Evolutionary conservation across 1,140 invertebrate species (phyloP), one percentile per base, ranked within the genome.

Genomic region (Drosophila subobscura): DNA sequence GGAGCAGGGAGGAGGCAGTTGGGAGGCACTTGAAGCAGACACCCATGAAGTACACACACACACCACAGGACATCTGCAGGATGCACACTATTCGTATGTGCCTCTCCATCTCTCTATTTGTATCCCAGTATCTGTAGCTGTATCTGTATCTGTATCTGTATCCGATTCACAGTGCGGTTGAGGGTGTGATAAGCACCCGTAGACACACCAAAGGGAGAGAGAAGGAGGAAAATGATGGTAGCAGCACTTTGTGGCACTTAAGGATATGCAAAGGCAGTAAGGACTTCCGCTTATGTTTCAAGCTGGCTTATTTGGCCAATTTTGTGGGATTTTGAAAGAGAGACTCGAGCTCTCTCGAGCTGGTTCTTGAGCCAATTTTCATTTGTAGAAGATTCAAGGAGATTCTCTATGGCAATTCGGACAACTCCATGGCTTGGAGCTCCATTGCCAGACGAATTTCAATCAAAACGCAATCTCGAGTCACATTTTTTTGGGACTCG

Each of bases 181-280:
- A 50, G 66, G 72, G 61, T 84, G 72, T 65, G 72, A 77, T 85
- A 84, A 85, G 76, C 80, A 79, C 61, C 66, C 75, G 55, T 45
- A 46, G 46, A 54, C 41, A 60, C 60, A n/a, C n/a, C n/a, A n/a
- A n/a, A n/a, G n/a, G n/a, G 52, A 72, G 2, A 3, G 29, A 4
- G 10, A 79, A 79, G 79, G n/a, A n/a, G n/a, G n/a, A n/a, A n/a
- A 85, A 70, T 75, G 77, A 85, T n/a, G n/a, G n/a, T 85, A 85
- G 80, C 67, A 59, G 80, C 80, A 85, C 80, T 85, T 85, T 85
- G 80, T 85, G 73, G 80, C 77, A 84, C 79, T 85, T 85, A 78
- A 85, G 80, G 72, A 85, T 85, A 85, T 85, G 80, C 79, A 85
- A 86, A 84, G 77, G 81, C 77, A 58, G 71, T 66, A 65, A 79